These are phyloP conservation scores for Pachyuromys duprasi DNA, from an alignment of 2,797 vertebrate species.

Conservation along the genomic window DNA sequence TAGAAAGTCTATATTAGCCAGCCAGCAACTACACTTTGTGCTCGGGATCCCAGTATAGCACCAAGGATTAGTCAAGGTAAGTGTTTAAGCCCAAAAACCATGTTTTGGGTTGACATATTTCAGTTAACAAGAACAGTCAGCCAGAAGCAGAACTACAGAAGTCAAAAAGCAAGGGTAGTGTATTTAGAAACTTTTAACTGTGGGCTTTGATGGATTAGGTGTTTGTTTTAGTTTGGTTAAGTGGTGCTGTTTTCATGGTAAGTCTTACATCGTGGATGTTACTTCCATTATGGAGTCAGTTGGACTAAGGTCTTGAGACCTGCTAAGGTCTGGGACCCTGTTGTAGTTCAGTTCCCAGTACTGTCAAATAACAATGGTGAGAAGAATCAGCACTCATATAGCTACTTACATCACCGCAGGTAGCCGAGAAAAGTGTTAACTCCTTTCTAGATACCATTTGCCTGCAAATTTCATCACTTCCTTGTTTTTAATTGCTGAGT, in stretches of 20 bases:
- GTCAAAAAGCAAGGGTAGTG: neutral
- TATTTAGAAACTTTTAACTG: neutral
- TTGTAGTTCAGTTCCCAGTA: neutral
- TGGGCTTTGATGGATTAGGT: neutral
- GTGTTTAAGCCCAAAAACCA: neutral
- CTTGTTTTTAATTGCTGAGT: too few relatives aligned
- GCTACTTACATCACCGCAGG: neutral
- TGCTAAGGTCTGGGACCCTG: neutral
- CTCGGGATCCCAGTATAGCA: neutral
- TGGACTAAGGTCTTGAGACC: neutral
- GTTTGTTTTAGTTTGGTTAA: neutral
- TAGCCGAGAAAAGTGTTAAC: neutral
- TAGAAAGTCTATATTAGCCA: neutral
- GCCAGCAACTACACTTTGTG: neutral
- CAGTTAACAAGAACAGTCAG: neutral
- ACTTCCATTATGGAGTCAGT: neutral
- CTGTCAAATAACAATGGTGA: slow-evolving; percentile 13
- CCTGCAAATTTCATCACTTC: too few relatives aligned
- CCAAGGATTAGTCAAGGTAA: neutral
- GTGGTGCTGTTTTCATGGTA: neutral
- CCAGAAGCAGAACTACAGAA: neutral
- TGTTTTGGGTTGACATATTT: neutral
- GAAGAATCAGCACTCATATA: slow-evolving; percentile 3
- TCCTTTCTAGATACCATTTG: neutral
- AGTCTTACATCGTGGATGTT: neutral